These are phyloP conservation scores for Stictonetta naevosa DNA, from an alignment of 2,113 vertebrate species.

Conservation along the genomic window DNA sequence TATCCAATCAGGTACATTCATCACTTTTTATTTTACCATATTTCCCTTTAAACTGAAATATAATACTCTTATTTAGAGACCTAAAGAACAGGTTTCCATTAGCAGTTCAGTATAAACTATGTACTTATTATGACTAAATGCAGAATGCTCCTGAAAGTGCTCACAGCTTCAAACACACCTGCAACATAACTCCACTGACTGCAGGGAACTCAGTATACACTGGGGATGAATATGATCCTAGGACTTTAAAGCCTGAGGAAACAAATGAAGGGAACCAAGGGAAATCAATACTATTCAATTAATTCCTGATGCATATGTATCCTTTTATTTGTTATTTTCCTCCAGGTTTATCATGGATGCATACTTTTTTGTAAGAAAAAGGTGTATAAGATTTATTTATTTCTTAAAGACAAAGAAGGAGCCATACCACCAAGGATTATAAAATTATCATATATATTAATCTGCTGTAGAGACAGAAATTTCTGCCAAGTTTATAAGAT, in stretches of 20 bases:
- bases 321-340: conserved; percentile 47
- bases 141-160: background rate
- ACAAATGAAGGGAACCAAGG: conserved; percentile 55
- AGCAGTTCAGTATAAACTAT: background rate
- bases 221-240: conserved; percentile 2
- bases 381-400: background rate
- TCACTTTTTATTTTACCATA: background rate
- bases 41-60: background rate
- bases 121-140: background rate
- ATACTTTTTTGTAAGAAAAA: conserved; percentile 47
- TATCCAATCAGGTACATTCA: background rate
- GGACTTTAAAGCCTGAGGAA: conserved; percentile 39
- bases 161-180: conserved; percentile 12
- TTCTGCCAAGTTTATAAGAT: conserved; percentile 41
- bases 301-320: conserved; percentile 52
- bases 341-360: conserved; percentile 41
- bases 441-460: conserved; percentile 70
- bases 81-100: background rate
- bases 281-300: conserved; percentile 69
- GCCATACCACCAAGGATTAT: conserved; percentile 32
- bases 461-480: background rate
- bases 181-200: background rate
- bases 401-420: background rate
- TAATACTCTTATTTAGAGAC: background rate
- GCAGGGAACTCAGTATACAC: background rate